Evolutionary conservation across 1,140 invertebrate species (phyloP).

Genomic region (Ips nitidus): DNA sequence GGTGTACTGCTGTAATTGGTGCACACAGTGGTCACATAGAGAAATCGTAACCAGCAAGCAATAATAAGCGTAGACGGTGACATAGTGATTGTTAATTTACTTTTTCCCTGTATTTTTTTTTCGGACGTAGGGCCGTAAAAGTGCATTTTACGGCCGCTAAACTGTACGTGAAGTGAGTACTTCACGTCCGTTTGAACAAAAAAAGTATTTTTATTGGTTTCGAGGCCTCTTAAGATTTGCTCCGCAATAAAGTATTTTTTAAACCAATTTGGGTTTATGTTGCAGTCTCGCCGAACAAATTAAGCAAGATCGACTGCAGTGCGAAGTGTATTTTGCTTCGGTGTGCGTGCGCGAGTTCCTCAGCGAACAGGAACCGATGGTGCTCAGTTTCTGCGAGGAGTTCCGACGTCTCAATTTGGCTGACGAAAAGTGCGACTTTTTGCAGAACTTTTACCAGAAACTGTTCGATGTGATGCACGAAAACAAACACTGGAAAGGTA

Average conservation of each 20-base stretch:
- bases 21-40: no score
- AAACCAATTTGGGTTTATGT: constrained; percentile 19
- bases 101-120: no score
- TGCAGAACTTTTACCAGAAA: constrained; percentile 65
- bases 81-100: no score
- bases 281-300: constrained; percentile 62
- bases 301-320: constrained; percentile 70
- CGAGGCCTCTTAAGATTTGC: background rate
- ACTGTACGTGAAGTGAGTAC: no score
- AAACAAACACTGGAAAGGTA: constrained; percentile 73
- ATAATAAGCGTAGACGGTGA: no score
- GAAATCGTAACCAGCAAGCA: no score
- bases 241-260: background rate
- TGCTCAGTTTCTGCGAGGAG: constrained; percentile 72
- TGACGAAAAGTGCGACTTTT: constrained; percentile 80
- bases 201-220: no score
- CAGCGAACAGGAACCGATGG: constrained; percentile 66
- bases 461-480: constrained; percentile 65
- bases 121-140: no score
- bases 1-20: no score
- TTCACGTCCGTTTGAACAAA: no score
- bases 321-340: constrained; percentile 75
- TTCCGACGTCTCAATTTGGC: constrained; percentile 73
- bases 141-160: no score
- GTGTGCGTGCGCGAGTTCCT: constrained; percentile 80